These are phyloP conservation scores for Petrocephalus sullivani DNA, from an alignment of 2,797 vertebrate genomes.

Conservation along the genomic window DNA sequence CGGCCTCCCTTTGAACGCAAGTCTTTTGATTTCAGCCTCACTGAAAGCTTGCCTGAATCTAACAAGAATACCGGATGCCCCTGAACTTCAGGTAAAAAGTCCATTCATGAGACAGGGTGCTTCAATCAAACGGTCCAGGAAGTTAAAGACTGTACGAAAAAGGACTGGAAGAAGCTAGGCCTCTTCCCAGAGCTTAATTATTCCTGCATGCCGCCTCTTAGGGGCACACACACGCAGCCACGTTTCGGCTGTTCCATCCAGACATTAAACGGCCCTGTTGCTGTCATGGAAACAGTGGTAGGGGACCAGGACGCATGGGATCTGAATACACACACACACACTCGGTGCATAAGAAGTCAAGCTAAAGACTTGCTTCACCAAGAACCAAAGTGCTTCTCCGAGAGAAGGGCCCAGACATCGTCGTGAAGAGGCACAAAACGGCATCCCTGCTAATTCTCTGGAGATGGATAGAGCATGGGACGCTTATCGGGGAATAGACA, in stretches of 20 bases:
- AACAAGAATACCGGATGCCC: not conserved
- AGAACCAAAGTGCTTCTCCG: not conserved
- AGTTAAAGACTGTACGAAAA: not conserved
- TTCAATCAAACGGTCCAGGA: not conserved
- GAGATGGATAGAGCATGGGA: not conserved
- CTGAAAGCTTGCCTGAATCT: not conserved
- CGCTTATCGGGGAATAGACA: not conserved
- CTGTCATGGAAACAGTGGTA: conserved; percentile 14
- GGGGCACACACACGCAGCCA: not conserved
- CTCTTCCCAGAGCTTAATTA: not conserved
- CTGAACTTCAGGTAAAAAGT: not conserved
- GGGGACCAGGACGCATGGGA: not conserved
- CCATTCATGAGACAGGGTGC: not conserved
- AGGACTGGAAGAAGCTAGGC: not conserved
- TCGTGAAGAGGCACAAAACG: not conserved
- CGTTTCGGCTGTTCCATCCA: not conserved
- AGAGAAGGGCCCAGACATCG: not conserved
- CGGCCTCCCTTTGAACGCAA: not conserved
- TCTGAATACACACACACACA: not conserved
- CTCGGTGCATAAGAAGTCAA: not conserved
- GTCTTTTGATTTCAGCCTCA: not conserved
- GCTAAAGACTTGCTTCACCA: not conserved
- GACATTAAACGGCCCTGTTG: not conserved
- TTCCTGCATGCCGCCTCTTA: not conserved
- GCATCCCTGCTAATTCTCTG: not conserved